Evolutionary conservation across 1,140 invertebrate species (phyloP).

Genomic region (Ceratina australensis): DNA sequence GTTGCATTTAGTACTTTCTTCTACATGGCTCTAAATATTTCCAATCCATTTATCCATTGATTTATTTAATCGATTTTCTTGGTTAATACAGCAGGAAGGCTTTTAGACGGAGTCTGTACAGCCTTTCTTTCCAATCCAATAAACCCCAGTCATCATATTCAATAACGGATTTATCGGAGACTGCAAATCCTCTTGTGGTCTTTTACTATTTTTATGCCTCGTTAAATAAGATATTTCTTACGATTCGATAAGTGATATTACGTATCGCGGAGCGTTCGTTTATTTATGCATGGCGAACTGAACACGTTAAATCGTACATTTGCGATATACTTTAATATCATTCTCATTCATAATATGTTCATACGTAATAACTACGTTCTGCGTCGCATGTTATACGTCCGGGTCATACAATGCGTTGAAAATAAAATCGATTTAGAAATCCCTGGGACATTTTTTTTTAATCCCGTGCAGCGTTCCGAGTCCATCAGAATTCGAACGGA

Average conservation of each 20-base stretch:
- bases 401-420: not conserved
- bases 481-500: conserved; percentile 25
- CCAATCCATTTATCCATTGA: no score
- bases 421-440: conserved; percentile 27
- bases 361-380: not conserved
- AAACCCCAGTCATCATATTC: no score
- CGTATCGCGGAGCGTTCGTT: not conserved
- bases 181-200: not conserved
- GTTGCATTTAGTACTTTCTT: not conserved
- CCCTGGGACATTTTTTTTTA: not conserved
- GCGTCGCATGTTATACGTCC: not conserved
- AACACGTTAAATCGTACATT: not conserved
- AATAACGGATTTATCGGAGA: not conserved
- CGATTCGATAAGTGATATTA: not conserved
- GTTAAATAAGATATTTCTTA: not conserved
- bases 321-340: not conserved
- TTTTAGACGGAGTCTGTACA: no score
- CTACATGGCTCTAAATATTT: not conserved
- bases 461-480: conserved; percentile 8
- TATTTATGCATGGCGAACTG: not conserved
- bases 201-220: not conserved
- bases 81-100: no score
- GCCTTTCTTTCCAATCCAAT: not conserved
- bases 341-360: conserved; percentile 1
- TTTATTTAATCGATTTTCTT: no score